phyloP scores from a whole-genome alignment of 2,888 invertebrate genomes.

The Cacoxenus indagator region DNA sequence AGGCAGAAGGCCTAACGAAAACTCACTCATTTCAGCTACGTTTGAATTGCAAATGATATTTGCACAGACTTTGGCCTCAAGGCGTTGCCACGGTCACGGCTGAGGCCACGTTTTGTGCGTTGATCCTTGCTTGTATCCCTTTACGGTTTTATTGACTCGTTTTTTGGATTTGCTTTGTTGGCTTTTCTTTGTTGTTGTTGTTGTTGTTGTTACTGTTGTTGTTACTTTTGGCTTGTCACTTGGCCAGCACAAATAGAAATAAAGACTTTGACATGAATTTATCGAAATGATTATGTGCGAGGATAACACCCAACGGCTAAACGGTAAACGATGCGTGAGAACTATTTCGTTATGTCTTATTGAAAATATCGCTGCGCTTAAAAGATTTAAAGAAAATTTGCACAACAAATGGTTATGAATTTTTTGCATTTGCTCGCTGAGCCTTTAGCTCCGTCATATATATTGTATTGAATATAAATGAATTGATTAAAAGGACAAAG shows the following conservation, averaged over 20 bases:
- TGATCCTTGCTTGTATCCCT: slow-evolving; percentile 48
- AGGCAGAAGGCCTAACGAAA: not conserved
- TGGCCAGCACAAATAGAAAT: slow-evolving; percentile 61
- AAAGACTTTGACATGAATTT: slow-evolving; percentile 63
- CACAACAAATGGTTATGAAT: slow-evolving; percentile 69
- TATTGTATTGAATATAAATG: slow-evolving; percentile 45
- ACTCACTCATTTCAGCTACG: not conserved
- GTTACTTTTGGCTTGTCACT: slow-evolving; percentile 37
- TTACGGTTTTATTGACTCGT: slow-evolving; percentile 47
- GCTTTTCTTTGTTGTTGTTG: slow-evolving; percentile 1
- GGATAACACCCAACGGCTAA: not conserved
- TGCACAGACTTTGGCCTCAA: slow-evolving; percentile 51
- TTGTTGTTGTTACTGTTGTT: slow-evolving; percentile 4
- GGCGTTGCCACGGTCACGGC: slow-evolving; percentile 29
- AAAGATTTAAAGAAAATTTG: slow-evolving; percentile 54
- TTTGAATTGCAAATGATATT: slow-evolving; percentile 66
- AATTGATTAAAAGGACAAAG: not conserved
- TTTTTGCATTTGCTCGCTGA: slow-evolving; percentile 27
- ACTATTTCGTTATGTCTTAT: slow-evolving; percentile 20
- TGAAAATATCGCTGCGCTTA: not conserved
- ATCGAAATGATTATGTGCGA: slow-evolving; percentile 38
- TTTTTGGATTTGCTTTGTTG: slow-evolving; percentile 11
- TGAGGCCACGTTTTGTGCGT: slow-evolving; percentile 10
- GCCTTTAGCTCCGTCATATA: too few relatives aligned
- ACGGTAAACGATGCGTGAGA: slow-evolving; percentile 49